Percentiles rank a stretch among this genome's conserved stretches.
Evolutionary conservation across 30 jellyfish, hydroid and myxozoan species (phyloP).

Genomic region (Turritopsis dohrnii): DNA sequence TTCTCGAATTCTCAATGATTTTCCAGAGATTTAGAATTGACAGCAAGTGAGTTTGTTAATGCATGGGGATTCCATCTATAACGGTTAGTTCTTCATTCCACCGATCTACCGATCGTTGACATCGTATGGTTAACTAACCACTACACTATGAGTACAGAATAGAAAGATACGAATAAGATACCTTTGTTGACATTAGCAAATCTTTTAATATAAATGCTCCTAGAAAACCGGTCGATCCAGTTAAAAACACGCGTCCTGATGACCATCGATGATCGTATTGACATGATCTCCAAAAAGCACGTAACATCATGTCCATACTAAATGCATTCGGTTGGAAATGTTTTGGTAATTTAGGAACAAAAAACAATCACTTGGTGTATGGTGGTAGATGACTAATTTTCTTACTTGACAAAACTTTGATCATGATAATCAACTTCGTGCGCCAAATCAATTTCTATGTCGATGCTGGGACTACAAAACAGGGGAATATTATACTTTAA

Average conservation of each 20-base stretch:
- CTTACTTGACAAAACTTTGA: constrained; percentile 55
- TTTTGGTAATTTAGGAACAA: neutral
- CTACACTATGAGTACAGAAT: too few relatives aligned
- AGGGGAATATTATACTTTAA: neutral
- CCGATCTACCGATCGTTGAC: too few relatives aligned
- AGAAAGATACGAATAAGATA: neutral
- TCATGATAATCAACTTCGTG: constrained; percentile 65
- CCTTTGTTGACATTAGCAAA: constrained; percentile 67
- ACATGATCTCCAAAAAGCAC: constrained; percentile 92
- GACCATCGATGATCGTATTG: constrained; percentile 91
- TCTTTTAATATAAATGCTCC: constrained; percentile 76
- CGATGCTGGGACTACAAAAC: constrained; percentile 26
- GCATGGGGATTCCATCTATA: too few relatives aligned
- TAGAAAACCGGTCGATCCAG: constrained; percentile 89
- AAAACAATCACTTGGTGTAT: neutral
- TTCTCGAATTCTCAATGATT: too few relatives aligned
- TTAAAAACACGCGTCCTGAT: constrained; percentile 70
- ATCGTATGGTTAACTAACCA: too few relatives aligned
- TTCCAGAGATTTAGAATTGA: too few relatives aligned
- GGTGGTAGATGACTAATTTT: neutral
- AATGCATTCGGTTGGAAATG: neutral
- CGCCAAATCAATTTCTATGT: constrained; percentile 37
- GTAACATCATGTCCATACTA: constrained; percentile 80
- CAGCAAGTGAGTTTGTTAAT: too few relatives aligned
- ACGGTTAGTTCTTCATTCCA: too few relatives aligned